Base-by-base conservation (phyloP, 2,113 vertebrate species). In the Prunella himalayana region DNA sequence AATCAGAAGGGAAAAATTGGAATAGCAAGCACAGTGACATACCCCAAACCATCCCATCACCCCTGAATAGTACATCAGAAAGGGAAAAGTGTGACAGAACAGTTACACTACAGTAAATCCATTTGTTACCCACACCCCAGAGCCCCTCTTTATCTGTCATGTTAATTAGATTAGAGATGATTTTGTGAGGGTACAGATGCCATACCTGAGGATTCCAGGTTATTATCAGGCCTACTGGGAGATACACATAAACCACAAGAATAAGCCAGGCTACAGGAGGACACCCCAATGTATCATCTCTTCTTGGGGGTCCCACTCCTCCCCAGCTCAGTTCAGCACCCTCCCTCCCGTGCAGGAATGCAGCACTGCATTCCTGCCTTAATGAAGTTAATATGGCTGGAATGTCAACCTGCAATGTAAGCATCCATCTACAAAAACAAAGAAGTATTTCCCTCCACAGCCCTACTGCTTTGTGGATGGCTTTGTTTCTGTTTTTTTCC, bases 341-440 rank as follows among this genome's bases (percentile, higher is more conserved):
- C 80, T 96, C 84, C 96, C 93, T 96, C 93, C 94, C 13, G 7
- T 88, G 37, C 65, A 98, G 97, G 98, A 99, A 99, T 98, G 98
- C 96, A 92, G 93, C 42, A 19, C 84, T 94, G 94, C 98, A 99
- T 99, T 98, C 98, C 98, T 97, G 95, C 95, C 98, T 98, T 99
- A 99, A 99, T 98, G 97, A 99, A 98, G 97, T 98, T 98, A 98
- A 98, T 98, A 98, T 98, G 97, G 94, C 97, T 96, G 98, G 98
- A 98, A 98, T 98, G 97, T 95, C 91, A 97, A 96, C 95, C 95
- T 94, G 93, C 95, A 97, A 94, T 78, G 93, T 98, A 97, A 97
- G 95, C 97, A 97, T 95, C 96, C 95, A 97, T 96, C 97, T 96
- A 94, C 95, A 97, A 97, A 98, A 97, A 98, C 98, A 98, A 98